phyloP scores from a whole-genome alignment of 1,140 invertebrate genomes.

The Argopecten irradians region DNA sequence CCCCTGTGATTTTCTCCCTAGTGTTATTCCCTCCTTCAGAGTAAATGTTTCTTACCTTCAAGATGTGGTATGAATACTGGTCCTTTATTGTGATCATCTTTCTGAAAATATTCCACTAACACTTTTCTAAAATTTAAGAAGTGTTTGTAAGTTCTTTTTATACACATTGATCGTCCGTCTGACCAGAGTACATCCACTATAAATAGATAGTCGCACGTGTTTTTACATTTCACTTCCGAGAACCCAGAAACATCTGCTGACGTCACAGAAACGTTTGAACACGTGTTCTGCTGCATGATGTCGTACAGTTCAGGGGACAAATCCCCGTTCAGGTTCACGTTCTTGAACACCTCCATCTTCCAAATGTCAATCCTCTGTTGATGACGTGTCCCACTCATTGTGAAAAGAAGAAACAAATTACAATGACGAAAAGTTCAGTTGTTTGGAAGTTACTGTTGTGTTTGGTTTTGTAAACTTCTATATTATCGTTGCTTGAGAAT shows the following conservation, averaged over 20 bases:
- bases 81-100: not conserved
- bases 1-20: too few species aligned
- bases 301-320: not conserved
- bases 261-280: conserved; percentile 34
- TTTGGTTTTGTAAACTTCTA: too few species aligned
- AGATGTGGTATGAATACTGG: not conserved
- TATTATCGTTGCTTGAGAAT: too few species aligned
- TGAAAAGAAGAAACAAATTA: not conserved
- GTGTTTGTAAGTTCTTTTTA: conserved; percentile 41
- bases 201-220: conserved; percentile 39
- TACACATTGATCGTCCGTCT: conserved; percentile 31
- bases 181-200: conserved; percentile 42
- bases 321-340: not conserved
- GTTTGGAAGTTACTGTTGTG: too few species aligned
- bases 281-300: conserved; percentile 5
- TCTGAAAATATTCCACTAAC: conserved; percentile 24
- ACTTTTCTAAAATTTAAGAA: conserved; percentile 39
- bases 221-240: conserved; percentile 30
- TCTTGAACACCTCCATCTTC: not conserved
- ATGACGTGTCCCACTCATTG: not conserved
- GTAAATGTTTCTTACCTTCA: not conserved
- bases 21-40: too few species aligned
- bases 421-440: too few species aligned
- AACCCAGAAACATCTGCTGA: conserved; percentile 41
- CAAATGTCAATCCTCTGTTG: not conserved